A percentile compares a stretch with the other conserved stretches of the same genome.
Evolutionary conservation across 2,888 invertebrate species (phyloP).

Genomic region (Autographa gamma): DNA sequence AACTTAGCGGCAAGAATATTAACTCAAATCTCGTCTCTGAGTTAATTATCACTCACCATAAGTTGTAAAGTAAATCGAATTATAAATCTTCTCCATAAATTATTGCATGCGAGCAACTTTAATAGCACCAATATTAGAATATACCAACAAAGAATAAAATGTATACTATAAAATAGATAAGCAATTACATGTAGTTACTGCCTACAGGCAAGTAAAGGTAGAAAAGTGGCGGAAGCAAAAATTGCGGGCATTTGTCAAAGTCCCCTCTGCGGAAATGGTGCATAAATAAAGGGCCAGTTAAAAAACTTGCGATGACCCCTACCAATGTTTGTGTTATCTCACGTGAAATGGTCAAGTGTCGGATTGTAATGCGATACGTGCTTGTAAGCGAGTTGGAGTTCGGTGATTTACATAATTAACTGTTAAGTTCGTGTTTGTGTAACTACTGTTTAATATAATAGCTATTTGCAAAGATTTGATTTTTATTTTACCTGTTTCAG

Average conservation of each 20-base stretch:
- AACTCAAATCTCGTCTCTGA: no score
- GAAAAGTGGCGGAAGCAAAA: conserved; percentile 77
- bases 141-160: conserved; percentile 25
- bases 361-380: not conserved
- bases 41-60: no score
- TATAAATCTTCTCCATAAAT: not conserved
- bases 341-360: conserved; percentile 11
- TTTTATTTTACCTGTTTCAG: no score
- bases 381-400: not conserved
- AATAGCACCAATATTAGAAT: not conserved
- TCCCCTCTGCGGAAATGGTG: conserved; percentile 84
- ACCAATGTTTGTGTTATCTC: conserved; percentile 48
- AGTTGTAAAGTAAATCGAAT: no score
- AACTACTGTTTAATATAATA: not conserved
- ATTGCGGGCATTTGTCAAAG: conserved; percentile 86
- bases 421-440: not conserved
- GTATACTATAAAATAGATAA: conserved; percentile 36
- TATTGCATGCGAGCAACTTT: not conserved
- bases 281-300: conserved; percentile 85
- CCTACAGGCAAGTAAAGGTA: conserved; percentile 51
- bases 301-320: conserved; percentile 63
- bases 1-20: no score
- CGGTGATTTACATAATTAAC: not conserved
- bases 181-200: conserved; percentile 53
- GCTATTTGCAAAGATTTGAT: no score